These are phyloP conservation scores for Meteorus sp. DNA, from an alignment of 1,140 invertebrate genomes.

Conservation along the genomic window DNA sequence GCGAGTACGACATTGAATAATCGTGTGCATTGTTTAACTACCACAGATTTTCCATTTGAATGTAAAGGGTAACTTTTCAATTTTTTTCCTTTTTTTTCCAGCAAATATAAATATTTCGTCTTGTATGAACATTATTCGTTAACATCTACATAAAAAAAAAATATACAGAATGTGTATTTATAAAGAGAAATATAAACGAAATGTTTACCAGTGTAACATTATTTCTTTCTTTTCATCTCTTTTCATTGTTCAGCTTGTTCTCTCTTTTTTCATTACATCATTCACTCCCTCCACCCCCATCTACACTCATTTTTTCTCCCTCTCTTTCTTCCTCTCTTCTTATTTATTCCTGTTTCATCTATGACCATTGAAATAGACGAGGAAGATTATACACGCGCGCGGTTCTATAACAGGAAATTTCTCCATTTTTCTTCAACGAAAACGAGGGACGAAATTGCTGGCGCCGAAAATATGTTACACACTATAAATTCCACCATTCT, in stretches of 20 bases:
- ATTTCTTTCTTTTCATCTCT: background rate
- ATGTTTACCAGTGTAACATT: background rate
- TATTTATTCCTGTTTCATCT: background rate
- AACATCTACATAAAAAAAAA: too few relatives aligned
- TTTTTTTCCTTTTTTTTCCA: too few relatives aligned
- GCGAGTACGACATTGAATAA: slow-evolving; percentile 22
- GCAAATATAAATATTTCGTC: too few relatives aligned
- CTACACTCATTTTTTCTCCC: too few relatives aligned
- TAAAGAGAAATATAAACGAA: background rate
- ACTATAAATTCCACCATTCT: too few relatives aligned
- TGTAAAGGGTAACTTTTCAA: slow-evolving; percentile 7
- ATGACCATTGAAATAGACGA: background rate
- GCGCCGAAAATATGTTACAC: slow-evolving; percentile 37
- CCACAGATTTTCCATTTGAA: slow-evolving; percentile 11
- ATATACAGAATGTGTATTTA: background rate
- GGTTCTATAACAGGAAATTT: slow-evolving; percentile 12
- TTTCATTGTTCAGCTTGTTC: too few relatives aligned
- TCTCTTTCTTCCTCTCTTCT: too few relatives aligned
- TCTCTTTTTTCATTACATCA: too few relatives aligned
- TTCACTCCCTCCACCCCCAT: too few relatives aligned
- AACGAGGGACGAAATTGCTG: slow-evolving; percentile 12
- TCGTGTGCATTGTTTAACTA: slow-evolving; percentile 8
- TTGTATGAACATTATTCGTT: too few relatives aligned
- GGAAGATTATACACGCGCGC: background rate
- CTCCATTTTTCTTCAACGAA: slow-evolving; percentile 11